Evolutionary conservation across 2,888 invertebrate genomes (phyloP).

Genomic region (Pharmacophagus antenor): DNA sequence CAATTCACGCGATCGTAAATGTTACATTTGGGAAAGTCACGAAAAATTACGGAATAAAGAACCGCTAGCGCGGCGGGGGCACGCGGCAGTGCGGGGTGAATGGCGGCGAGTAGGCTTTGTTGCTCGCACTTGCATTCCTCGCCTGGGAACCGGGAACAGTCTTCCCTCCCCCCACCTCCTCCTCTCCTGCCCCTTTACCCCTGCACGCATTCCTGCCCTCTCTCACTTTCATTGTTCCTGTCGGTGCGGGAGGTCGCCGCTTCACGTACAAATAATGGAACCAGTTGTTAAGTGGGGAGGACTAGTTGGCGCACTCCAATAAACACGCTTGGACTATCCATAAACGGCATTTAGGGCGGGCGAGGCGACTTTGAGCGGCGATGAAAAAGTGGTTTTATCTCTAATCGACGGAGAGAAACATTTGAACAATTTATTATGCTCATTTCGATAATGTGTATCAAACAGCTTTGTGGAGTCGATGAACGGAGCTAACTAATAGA

Average conservation of each 20-base stretch:
- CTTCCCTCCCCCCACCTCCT: conserved; percentile 43
- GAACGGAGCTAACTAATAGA: conserved; percentile 12
- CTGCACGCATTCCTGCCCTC: conserved; percentile 74
- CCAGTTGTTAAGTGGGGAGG: conserved; percentile 63
- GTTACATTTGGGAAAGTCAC: conserved; percentile 64
- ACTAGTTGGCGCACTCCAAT: conserved; percentile 63
- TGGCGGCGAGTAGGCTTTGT: conserved; percentile 77
- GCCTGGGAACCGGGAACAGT: conserved; percentile 77
- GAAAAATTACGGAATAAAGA: conserved; percentile 65
- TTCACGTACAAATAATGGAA: conserved; percentile 67
- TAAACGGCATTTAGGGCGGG: conserved; percentile 66
- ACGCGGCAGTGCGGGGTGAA: conserved; percentile 63
- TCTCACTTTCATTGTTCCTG: conserved; percentile 80
- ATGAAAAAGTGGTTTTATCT: conserved; percentile 35
- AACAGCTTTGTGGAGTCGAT: conserved; percentile 20
- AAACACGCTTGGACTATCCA: conserved; percentile 65
- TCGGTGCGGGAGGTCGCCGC: conserved; percentile 77
- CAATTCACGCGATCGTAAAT: conserved; percentile 52
- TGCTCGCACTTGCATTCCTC: conserved; percentile 78
- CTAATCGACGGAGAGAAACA: conserved; percentile 32
- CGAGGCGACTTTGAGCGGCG: conserved; percentile 39
- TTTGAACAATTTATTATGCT: conserved; percentile 37
- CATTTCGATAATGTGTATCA: conserved; percentile 34
- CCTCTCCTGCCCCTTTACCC: conserved; percentile 49
- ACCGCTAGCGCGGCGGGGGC: conserved; percentile 50